These are phyloP conservation scores for Caenorhabditis wallacei DNA, from an alignment of 2,888 invertebrate species.

Conservation along the genomic window DNA sequence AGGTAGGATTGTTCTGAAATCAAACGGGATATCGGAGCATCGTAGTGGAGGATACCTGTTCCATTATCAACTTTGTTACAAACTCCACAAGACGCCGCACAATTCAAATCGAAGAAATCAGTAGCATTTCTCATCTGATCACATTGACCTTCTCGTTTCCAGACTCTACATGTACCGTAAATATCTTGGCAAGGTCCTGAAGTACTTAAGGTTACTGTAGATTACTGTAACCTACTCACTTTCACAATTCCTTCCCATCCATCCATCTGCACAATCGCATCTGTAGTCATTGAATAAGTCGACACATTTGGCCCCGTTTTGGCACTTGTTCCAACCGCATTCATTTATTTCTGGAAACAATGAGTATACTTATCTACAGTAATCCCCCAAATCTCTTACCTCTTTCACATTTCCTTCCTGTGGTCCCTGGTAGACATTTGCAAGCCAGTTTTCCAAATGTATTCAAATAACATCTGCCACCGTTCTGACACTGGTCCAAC, in stretches of 20 bases:
- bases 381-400: slow-evolving; percentile 34
- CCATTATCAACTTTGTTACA: slow-evolving; percentile 49
- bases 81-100: slow-evolving; percentile 71
- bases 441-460: slow-evolving; percentile 68
- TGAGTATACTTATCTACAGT: neutral
- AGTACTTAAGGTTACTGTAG: neutral
- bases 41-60: slow-evolving; percentile 16
- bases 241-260: slow-evolving; percentile 76
- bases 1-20: slow-evolving; percentile 56
- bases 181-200: slow-evolving; percentile 75
- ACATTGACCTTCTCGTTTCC: slow-evolving; percentile 76
- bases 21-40: neutral
- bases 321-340: slow-evolving; percentile 68
- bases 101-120: slow-evolving; percentile 75
- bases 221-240: slow-evolving; percentile 19
- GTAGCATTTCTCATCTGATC: slow-evolving; percentile 66
- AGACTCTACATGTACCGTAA: slow-evolving; percentile 71
- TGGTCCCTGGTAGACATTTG: slow-evolving; percentile 69
- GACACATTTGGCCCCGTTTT: slow-evolving; percentile 69
- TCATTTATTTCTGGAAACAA: slow-evolving; percentile 71
- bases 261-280: slow-evolving; percentile 70
- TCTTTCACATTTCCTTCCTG: slow-evolving; percentile 66
- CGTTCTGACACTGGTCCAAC: slow-evolving; percentile 64
- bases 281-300: slow-evolving; percentile 73
- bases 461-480: slow-evolving; percentile 67